Conservation (phyloP, 2,797 vertebrate species). For the Masticophis lateralis region DNA sequence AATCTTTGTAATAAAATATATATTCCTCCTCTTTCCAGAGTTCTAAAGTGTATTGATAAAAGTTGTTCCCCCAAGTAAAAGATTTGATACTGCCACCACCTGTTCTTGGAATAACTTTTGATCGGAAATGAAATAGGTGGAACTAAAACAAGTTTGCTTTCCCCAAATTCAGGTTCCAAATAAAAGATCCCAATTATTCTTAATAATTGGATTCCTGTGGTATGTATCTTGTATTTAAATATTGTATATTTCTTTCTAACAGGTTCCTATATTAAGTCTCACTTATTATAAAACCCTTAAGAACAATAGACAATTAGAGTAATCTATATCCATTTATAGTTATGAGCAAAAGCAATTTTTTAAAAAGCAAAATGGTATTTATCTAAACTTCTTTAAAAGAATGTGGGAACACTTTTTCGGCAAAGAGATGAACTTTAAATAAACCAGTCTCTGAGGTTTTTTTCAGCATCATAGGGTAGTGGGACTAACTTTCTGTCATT, state of each 20-base stretch:
- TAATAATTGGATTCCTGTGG: neutral
- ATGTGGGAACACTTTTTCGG: neutral
- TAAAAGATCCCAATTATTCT: neutral
- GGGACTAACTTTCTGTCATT: neutral
- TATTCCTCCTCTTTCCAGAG: neutral
- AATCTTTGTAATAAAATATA: neutral
- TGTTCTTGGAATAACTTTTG: neutral
- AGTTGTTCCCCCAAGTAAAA: neutral
- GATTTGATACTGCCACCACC: neutral
- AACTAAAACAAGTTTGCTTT: neutral
- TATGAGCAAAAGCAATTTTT: neutral
- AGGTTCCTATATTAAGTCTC: neutral
- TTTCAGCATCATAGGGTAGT: neutral
- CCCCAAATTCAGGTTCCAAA: neutral
- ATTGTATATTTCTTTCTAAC: neutral
- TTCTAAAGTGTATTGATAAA: neutral
- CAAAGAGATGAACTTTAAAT: neutral
- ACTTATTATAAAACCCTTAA: neutral
- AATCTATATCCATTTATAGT: neutral
- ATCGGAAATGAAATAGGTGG: neutral
- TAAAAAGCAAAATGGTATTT: neutral
- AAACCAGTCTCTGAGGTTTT: neutral
- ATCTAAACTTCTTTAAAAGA: neutral
- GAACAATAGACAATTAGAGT: neutral
- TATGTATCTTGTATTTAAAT: neutral